A percentile compares a stretch with the other conserved stretches of the same genome.
These are phyloP conservation scores for Rhinoraja longicauda DNA, from an alignment of 2,797 vertebrate genomes.

Conservation along the genomic window DNA sequence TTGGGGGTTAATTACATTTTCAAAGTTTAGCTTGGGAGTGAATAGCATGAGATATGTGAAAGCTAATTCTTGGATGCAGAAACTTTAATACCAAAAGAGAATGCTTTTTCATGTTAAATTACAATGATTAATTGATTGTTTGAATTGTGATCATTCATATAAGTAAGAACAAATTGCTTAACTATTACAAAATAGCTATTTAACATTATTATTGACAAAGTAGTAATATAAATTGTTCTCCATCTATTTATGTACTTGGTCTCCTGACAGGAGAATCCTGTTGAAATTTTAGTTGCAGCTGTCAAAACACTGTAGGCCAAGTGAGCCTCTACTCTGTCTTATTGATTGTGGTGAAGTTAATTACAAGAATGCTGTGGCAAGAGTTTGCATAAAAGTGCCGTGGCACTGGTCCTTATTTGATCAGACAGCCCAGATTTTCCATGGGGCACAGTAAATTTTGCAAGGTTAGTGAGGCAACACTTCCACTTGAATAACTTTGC, in stretches of 20 bases:
- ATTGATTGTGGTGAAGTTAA: neutral
- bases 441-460: neutral
- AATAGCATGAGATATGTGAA: neutral
- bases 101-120: neutral
- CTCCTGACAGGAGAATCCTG: neutral
- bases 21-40: neutral
- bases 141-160: neutral
- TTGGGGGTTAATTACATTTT: neutral
- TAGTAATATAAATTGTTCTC: constrained; percentile 16
- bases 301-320: constrained; percentile 27
- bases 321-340: neutral
- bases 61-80: neutral
- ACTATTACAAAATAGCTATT: neutral
- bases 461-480: neutral
- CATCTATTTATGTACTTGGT: neutral
- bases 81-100: neutral
- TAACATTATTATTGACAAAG: neutral
- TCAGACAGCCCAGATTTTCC: neutral
- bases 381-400: neutral
- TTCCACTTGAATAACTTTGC: neutral
- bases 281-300: neutral
- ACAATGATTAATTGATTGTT: neutral
- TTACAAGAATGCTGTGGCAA: neutral
- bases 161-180: neutral
- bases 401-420: neutral